Percentiles rank a stretch among this genome's conserved stretches.
phyloP scores from a whole-genome alignment of 2,113 vertebrate species.

The Mesocricetus auratus region DNA sequence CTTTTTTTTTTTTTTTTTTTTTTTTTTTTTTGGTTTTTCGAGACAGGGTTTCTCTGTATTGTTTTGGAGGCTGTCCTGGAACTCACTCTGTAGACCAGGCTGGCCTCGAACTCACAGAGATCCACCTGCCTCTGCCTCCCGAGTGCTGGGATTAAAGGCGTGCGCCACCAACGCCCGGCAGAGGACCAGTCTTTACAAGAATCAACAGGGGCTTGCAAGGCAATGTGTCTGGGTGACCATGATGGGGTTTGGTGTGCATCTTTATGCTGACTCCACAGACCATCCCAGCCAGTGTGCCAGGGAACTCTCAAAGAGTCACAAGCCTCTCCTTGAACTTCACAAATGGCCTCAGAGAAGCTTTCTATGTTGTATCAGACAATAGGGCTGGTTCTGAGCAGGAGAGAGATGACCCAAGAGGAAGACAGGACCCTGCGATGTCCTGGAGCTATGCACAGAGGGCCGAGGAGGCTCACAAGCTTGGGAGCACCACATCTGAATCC shows the following conservation, averaged over 20 bases:
- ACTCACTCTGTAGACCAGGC: too few species aligned
- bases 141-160: too few species aligned
- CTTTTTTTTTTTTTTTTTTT: too few species aligned
- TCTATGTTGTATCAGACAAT: not conserved
- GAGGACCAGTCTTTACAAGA: not conserved
- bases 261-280: not conserved
- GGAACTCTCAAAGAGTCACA: not conserved
- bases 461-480: accelerated
- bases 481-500: too few species aligned
- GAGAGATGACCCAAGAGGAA: not conserved
- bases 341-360: not conserved
- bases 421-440: accelerated
- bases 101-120: too few species aligned
- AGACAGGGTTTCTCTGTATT: too few species aligned
- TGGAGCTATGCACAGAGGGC: accelerated
- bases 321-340: accelerated
- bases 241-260: too few species aligned
- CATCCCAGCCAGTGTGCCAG: too few species aligned
- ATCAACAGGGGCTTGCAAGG: not conserved
- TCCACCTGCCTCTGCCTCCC: too few species aligned
- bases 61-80: too few species aligned
- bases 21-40: too few species aligned
- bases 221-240: accelerated
- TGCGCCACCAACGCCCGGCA: too few species aligned
- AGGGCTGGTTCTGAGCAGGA: not conserved